Conservation (phyloP, 2,888 invertebrate species). For the Diachrysia chrysitis region DNA sequence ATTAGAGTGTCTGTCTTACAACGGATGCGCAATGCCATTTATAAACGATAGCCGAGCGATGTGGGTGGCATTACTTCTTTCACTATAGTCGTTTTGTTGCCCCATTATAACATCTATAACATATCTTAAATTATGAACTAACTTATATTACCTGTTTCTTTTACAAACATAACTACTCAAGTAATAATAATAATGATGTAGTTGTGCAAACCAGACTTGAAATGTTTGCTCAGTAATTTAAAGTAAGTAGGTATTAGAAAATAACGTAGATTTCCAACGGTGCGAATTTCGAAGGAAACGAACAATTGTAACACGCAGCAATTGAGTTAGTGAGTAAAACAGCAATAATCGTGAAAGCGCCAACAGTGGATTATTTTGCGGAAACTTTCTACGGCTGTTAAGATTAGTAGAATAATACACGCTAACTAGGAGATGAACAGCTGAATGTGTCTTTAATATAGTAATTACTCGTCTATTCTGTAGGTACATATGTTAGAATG, state of each 20-base stretch:
- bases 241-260: conserved; percentile 4
- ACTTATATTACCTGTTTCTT: conserved; percentile 7
- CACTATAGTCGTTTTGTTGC: conserved; percentile 50
- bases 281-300: conserved; percentile 56
- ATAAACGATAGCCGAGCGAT: conserved; percentile 74
- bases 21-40: conserved; percentile 81
- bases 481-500: conserved; percentile 14
- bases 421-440: conserved; percentile 51
- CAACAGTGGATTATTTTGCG: conserved; percentile 67
- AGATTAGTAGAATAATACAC: conserved; percentile 65
- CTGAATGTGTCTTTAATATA: conserved; percentile 53
- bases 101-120: conserved; percentile 17
- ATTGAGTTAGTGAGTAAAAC: conserved; percentile 67
- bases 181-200: neutral
- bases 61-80: conserved; percentile 79
- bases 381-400: conserved; percentile 72
- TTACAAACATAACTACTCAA: conserved; percentile 4
- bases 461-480: conserved; percentile 32
- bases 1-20: conserved; percentile 76
- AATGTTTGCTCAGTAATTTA: neutral
- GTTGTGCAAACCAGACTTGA: neutral
- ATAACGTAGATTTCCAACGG: conserved; percentile 30
- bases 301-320: conserved; percentile 58
- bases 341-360: conserved; percentile 73
- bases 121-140: conserved; percentile 18